Conservation (phyloP, 2,797 vertebrate species). For the Chiroxiphia lanceolata region DNA sequence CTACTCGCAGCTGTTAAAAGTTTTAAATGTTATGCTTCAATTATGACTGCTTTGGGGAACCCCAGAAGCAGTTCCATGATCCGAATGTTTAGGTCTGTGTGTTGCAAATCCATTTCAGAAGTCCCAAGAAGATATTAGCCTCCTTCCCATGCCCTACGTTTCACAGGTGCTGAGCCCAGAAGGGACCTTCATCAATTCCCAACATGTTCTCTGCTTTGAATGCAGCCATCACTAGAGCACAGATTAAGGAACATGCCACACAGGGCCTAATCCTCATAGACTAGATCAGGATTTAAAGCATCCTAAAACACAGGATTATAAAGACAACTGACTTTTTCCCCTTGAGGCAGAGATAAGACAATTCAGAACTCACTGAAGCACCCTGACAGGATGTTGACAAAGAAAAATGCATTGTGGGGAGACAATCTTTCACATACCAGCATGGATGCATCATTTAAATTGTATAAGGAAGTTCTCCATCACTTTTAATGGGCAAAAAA, state of each 20-base stretch:
- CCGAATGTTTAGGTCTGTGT: neutral
- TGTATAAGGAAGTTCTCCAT: conserved; percentile 21
- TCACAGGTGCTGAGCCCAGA: neutral
- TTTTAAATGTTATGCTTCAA: neutral
- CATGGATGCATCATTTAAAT: neutral
- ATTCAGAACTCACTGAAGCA: conserved; percentile 21
- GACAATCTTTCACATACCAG: conserved; percentile 10
- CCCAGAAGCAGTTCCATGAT: neutral
- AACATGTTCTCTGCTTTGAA: neutral
- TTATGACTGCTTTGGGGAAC: neutral
- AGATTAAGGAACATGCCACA: neutral
- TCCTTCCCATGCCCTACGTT: neutral
- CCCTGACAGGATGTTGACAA: conserved; percentile 17
- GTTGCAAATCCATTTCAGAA: neutral
- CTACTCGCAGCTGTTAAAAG: neutral
- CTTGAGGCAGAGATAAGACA: conserved; percentile 34
- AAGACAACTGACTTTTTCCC: neutral
- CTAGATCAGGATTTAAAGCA: neutral
- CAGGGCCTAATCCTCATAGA: neutral
- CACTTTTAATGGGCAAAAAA: neutral
- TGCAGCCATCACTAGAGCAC: neutral
- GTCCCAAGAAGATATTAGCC: neutral
- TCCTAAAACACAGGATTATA: conserved; percentile 2
- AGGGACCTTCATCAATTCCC: neutral
- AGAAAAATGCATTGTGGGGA: neutral